Evolutionary conservation across 2,797 vertebrate species (phyloP), one percentile per base, ranked within the genome.

Genomic region (Lithobates pipiens): DNA sequence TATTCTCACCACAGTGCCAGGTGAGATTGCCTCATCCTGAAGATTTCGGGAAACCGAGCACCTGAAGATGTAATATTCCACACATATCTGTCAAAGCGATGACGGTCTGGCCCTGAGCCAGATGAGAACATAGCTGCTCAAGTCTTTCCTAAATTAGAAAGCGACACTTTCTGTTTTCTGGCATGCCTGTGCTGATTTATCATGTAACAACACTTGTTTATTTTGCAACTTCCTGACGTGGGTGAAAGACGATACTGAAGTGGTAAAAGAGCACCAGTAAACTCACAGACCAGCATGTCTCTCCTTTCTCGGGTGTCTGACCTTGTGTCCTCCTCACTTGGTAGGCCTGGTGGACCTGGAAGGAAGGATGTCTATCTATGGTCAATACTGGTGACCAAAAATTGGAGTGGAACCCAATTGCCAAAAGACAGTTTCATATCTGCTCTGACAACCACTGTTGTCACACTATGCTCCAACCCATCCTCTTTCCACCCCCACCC

Each of bases 201-300:
- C 71, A 83, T 83, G 61, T 75, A 15, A 71, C 36, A 68, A 68
- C 80, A 83, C 80, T 68, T 68, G 71, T 16, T 27, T 15, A 15
- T 67, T 61, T 81, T 75, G 73, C 71, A 74, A 76, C 54, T 44
- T 74, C 80, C 80, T 74, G 80, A 65, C 57, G 42, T 13, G 27
- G 70, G 63, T 75, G 73, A 63, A 76, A 83, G 82, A 16, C 23
- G 39, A 83, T 76, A 69, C 73, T 23, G 42, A 54, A 32, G 54
- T 44, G n/a, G 25, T 44, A 16, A 29, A 44, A 76, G 27, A 29
- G 63, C 16, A 44, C 39, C 39, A 21, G 57, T 65, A 4, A 29
- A 21, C 16, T 57, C 50, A 63, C 34, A 82, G 18, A 15, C 61
- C 80, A 5, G 18, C 36, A 74, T 15, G 32, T 65, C 32, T 81